Conservation (phyloP, 2,797 vertebrate genomes). For the Austrolebias charrua region DNA sequence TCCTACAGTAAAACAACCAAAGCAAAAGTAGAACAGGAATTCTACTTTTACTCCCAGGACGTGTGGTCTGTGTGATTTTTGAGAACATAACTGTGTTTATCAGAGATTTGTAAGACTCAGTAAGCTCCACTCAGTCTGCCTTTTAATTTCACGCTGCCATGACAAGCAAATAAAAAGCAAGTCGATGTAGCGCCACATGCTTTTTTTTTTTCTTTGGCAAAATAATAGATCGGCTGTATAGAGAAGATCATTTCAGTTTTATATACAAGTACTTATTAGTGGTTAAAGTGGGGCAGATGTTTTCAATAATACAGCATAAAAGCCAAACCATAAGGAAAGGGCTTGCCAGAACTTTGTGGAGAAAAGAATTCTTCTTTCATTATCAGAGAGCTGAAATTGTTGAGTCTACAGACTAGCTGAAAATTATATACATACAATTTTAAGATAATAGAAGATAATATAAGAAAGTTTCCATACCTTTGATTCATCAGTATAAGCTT, state of each 20-base stretch:
- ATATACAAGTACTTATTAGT: slow-evolving; percentile 82
- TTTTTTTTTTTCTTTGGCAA: slow-evolving; percentile 75
- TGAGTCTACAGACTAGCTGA: slow-evolving; percentile 34
- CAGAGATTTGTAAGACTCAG: slow-evolving; percentile 58
- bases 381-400: slow-evolving; percentile 42
- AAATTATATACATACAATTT: neutral
- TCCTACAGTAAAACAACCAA: slow-evolving; percentile 68
- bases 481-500: too few relatives aligned
- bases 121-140: slow-evolving; percentile 60
- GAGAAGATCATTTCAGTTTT: slow-evolving; percentile 74
- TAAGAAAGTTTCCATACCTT: too few relatives aligned
- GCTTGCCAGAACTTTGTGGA: slow-evolving; percentile 73
- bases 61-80: slow-evolving; percentile 70
- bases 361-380: slow-evolving; percentile 61
- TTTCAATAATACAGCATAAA: slow-evolving; percentile 79
- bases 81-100: slow-evolving; percentile 56
- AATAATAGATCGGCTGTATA: slow-evolving; percentile 78
- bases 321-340: slow-evolving; percentile 66
- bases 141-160: slow-evolving; percentile 74
- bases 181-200: slow-evolving; percentile 69
- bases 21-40: slow-evolving; percentile 62
- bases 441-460: neutral
- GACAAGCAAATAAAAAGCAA: slow-evolving; percentile 73
- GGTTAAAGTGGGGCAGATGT: slow-evolving; percentile 79
- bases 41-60: slow-evolving; percentile 66